Percentiles rank a stretch among this genome's conserved stretches.
phyloP scores from a whole-genome alignment of 2,888 invertebrate species.

The Drosophila anomelani region DNA sequence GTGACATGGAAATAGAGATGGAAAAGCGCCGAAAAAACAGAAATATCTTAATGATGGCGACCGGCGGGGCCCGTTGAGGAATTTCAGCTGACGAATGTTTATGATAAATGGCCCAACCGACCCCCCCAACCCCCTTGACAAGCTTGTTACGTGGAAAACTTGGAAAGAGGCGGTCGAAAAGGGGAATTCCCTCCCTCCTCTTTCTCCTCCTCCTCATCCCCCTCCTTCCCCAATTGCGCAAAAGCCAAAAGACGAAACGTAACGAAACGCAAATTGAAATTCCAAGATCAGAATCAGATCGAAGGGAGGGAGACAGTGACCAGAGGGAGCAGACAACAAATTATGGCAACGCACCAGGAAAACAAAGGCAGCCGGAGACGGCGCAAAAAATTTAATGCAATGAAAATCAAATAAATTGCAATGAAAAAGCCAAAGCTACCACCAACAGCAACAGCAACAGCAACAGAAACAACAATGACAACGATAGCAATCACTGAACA shows the following conservation, averaged over 20 bases:
- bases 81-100: constrained; percentile 61
- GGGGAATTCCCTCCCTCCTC: not conserved
- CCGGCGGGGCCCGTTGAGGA: constrained; percentile 29
- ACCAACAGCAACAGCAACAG: constrained; percentile 45
- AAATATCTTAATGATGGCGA: constrained; percentile 62
- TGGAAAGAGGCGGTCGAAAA: not conserved
- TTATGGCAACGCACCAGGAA: constrained; percentile 45
- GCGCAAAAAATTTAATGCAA: constrained; percentile 71
- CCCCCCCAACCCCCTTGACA: not conserved
- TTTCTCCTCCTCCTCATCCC: too few species aligned
- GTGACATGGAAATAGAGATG: constrained; percentile 48
- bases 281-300: constrained; percentile 68
- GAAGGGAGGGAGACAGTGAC: not conserved
- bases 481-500: constrained; percentile 71
- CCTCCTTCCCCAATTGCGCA: constrained; percentile 18
- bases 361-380: constrained; percentile 29
- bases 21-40: constrained; percentile 50
- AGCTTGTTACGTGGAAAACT: constrained; percentile 51
- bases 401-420: constrained; percentile 79
- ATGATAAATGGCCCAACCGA: constrained; percentile 62
- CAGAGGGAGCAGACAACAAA: constrained; percentile 49
- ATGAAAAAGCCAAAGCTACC: constrained; percentile 48
- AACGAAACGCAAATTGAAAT: constrained; percentile 69
- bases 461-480: constrained; percentile 41
- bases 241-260: constrained; percentile 38